Evolutionary conservation across 2,888 invertebrate genomes (phyloP), one percentile per base, ranked within the genome.

Genomic region (Lasioglossum lativentre): DNA sequence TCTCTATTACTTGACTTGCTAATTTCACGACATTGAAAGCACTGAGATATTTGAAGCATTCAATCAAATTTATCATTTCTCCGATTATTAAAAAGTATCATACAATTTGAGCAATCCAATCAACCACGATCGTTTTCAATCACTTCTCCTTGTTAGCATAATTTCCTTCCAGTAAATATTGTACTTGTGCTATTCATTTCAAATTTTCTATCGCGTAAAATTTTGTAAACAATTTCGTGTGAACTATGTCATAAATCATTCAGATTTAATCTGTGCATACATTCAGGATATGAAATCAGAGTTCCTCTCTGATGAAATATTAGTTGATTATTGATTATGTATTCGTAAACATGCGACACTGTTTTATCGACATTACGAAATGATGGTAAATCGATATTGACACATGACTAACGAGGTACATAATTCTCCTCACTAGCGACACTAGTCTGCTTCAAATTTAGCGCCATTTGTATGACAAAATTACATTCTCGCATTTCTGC

Each of bases 1-100:
- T 87, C 34, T 75, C 85, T 5, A 88, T 75, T 2, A 91, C 27
- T 38, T 87, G 86, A 80, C 81, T 84, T 0, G 87, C 83, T 6
- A 92, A 42, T n/a, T 85, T 73, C 14, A 91, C 52, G 38, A 92
- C 34, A 84, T 89, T 91, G 4, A 88, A 27, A 6, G 83, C 81
- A 38, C 85, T 75, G 23, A 92, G 56, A 81, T 83, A 91, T 80
- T 89, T 91, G 0, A 91, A 71, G 56, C 78, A 90, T 78, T 86
- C 78, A 30, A 82, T 45, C 89, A 91, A 78, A 71, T 63, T 79
- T 75, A 59, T 40, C 30, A 27, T 76, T 2, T 30, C 47, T 68
- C 38, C 1, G 38, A 30, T 74, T 23, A 6, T 38, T 47, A 14
- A 52, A 78, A 23, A 40, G 40, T 40, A 52, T 47, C 1, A 40